Conservation (phyloP, 1,140 invertebrate genomes). For the Pemphigus obesinymphae region DNA sequence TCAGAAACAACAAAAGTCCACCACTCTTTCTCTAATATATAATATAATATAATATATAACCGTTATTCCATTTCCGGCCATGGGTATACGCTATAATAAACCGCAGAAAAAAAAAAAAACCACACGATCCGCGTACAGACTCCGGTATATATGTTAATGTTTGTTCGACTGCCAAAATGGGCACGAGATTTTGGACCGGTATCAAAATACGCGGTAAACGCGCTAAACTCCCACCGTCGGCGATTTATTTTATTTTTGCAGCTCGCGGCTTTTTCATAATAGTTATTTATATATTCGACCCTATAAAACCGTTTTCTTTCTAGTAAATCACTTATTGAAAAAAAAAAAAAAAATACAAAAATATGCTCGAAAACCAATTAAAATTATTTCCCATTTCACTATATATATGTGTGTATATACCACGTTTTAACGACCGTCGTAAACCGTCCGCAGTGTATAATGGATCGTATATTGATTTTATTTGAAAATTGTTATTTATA, state of each 20-base stretch:
- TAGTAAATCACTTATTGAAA: not conserved
- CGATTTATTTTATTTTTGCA: slow-evolving; percentile 24
- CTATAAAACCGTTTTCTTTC: not conserved
- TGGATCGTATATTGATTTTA: no score
- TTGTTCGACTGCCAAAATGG: slow-evolving; percentile 25
- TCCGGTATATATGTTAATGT: slow-evolving; percentile 4
- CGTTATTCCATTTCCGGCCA: not conserved
- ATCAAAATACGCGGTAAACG: not conserved
- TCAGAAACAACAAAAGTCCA: not conserved
- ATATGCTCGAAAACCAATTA: no score
- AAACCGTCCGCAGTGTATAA: no score
- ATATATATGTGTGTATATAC: not conserved
- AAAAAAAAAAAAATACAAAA: not conserved
- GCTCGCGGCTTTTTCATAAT: slow-evolving; percentile 3
- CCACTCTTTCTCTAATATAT: not conserved
- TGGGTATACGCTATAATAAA: slow-evolving; percentile 1
- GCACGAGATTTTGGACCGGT: slow-evolving; percentile 6
- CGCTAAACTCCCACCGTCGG: not conserved
- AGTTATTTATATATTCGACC: slow-evolving; percentile 14
- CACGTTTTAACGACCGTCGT: not conserved
- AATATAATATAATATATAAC: no score
- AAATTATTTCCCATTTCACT: no score
- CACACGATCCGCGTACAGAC: not conserved
- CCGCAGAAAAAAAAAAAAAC: slow-evolving; percentile 1
- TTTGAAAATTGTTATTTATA: no score